Percentiles rank a stretch among this genome's conserved stretches.
Conservation (phyloP, 92 coral and sea anemone genomes). For the Porites lobata region DNA sequence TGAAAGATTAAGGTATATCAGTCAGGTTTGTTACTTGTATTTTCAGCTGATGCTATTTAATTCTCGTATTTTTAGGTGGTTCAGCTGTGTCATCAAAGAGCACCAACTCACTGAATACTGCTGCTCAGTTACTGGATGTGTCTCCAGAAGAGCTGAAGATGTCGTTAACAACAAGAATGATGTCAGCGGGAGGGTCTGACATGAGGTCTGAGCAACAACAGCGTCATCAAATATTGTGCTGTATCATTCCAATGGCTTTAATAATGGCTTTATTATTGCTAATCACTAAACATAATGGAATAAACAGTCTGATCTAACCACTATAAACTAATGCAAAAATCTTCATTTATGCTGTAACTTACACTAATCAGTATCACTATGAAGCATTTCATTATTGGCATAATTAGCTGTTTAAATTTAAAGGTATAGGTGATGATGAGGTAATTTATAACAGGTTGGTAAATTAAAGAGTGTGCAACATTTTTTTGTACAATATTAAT, state of each 20-base stretch:
- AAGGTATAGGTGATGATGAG: too few species aligned
- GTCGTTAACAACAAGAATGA: constrained; percentile 92
- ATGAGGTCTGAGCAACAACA: constrained; percentile 81
- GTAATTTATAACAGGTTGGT: neutral
- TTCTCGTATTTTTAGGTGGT: constrained; percentile 73
- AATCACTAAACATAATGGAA: neutral
- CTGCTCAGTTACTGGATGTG: constrained; percentile 86
- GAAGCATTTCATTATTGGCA: neutral
- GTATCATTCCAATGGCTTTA: constrained; percentile 64
- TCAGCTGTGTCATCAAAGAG: constrained; percentile 81
- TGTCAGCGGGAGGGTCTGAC: constrained; percentile 96
- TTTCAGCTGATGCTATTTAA: neutral
- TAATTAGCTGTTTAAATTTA: neutral
- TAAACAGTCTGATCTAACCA: neutral
- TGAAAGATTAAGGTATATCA: too few species aligned
- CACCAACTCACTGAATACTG: constrained; percentile 78
- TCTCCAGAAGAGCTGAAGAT: constrained; percentile 90
- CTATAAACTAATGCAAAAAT: neutral
- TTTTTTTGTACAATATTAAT: too few species aligned
- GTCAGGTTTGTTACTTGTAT: too few species aligned
- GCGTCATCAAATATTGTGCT: constrained; percentile 78
- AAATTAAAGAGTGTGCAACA: too few species aligned
- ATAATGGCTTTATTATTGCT: neutral
- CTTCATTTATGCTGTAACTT: neutral
- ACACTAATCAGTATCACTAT: neutral